These are phyloP conservation scores for Smutsia gigantea DNA, from an alignment of 2,797 vertebrate species.

Conservation along the genomic window DNA sequence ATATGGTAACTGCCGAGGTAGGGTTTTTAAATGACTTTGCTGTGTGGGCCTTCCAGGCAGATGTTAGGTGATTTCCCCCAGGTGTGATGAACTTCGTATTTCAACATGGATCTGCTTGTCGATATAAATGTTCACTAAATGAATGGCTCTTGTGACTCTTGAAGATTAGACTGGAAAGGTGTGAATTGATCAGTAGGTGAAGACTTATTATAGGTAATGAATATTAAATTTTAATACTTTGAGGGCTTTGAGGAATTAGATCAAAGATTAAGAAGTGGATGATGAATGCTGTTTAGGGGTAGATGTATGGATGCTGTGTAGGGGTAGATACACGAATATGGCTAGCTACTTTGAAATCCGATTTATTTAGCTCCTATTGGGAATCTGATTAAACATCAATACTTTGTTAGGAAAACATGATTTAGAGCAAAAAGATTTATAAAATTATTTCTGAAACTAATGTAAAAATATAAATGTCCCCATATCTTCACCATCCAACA, in stretches of 20 bases:
- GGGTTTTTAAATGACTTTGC: background rate
- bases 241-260: background rate
- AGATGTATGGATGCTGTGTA: too few species aligned
- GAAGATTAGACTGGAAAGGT: background rate
- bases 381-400: background rate
- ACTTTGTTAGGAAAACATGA: conserved; percentile 31
- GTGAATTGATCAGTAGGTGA: background rate
- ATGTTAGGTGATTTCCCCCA: background rate
- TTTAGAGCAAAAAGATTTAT: background rate
- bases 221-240: background rate
- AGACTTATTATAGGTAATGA: background rate
- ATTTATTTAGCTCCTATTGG: background rate
- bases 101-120: background rate
- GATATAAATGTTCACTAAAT: background rate
- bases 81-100: background rate
- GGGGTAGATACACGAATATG: background rate
- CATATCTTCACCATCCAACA: background rate
- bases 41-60: background rate
- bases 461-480: background rate
- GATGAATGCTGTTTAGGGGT: background rate
- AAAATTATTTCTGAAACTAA: conserved; percentile 14
- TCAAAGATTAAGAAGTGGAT: background rate
- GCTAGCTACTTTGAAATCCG: background rate
- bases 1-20: background rate
- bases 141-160: background rate